Evolutionary conservation across 2,888 invertebrate species (phyloP), one percentile per base, ranked within the genome.

Genomic region (Callimorpha dominula): DNA sequence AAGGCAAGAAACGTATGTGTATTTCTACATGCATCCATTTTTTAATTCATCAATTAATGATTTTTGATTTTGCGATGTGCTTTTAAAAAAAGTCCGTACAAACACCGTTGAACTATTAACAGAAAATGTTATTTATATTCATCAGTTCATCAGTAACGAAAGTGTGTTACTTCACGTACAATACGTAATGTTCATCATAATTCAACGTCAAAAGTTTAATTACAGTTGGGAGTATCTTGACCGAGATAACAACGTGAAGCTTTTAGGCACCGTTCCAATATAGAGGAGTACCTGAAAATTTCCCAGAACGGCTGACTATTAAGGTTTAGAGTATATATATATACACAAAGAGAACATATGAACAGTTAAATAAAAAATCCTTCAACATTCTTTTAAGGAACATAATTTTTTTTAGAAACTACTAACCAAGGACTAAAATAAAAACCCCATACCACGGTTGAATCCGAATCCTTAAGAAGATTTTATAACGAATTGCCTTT

Each of bases 201-300:
- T 52, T 70, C 52, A 64, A 70, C 52, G 64, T 70, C 52, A 64
- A 70, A 64, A 64, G 52, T 70, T 70, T 64, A 64, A 70, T 70
- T 52, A 64, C 9, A 52, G 52, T 40, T n/a, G 68, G n/a, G 20
- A 20, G 52, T 64, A 64, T 64, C 63, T 64, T 70, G 52, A 64
- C 64, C 63, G 64, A 64, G 63, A 64, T 64, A 63, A 71, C 65
- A 20, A 54, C 54, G 57, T 40, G 54, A 65, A 50, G 46, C 46
- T 65, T 60, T 71, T 71, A 60, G 68, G 68, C 68, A 68, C 68
- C 17, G 68, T 60, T 57, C 60, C 68, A 68, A 68, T 46, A 46
- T 68, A 60, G 14, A 42, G 9, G 31, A 64, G n/a, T 31, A 68
- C 68, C 60, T 60, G 68, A 60, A 57, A 60, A 68, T 60, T 68